phyloP scores from a whole-genome alignment of 2,888 invertebrate species.

The Aricia artaxerxes region DNA sequence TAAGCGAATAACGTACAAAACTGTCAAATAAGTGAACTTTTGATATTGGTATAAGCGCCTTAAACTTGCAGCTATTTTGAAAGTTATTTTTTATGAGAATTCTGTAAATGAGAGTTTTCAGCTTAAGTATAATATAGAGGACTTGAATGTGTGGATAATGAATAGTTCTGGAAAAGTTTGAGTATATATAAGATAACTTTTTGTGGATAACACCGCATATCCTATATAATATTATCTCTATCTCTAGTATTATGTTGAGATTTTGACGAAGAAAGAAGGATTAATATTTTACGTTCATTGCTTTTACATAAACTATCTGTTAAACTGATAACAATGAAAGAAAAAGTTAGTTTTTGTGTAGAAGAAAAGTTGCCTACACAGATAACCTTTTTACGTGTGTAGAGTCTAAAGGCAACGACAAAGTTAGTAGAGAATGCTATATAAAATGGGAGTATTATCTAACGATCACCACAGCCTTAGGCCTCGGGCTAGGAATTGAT shows the following conservation, averaged over 20 bases:
- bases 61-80: constrained; percentile 2
- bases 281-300: no score
- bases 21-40: constrained; percentile 24
- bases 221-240: not conserved
- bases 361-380: no score
- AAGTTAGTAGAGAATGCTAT: not conserved
- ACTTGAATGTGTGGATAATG: not conserved
- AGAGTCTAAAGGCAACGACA: not conserved
- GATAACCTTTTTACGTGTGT: no score
- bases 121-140: no score
- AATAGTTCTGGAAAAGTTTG: not conserved
- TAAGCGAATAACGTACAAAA: constrained; percentile 9
- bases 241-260: no score
- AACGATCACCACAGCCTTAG: not conserved
- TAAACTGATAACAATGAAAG: no score
- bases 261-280: no score
- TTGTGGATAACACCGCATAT: not conserved
- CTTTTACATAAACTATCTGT: no score
- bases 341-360: no score
- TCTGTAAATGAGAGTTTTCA: not conserved
- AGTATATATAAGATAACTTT: no score
- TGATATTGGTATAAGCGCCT: not conserved
- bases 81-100: not conserved
- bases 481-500: constrained; percentile 5
- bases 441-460: not conserved